Base-by-base conservation (phyloP, 2,888 invertebrate genomes). In the Schrankia costaestrigalis region DNA sequence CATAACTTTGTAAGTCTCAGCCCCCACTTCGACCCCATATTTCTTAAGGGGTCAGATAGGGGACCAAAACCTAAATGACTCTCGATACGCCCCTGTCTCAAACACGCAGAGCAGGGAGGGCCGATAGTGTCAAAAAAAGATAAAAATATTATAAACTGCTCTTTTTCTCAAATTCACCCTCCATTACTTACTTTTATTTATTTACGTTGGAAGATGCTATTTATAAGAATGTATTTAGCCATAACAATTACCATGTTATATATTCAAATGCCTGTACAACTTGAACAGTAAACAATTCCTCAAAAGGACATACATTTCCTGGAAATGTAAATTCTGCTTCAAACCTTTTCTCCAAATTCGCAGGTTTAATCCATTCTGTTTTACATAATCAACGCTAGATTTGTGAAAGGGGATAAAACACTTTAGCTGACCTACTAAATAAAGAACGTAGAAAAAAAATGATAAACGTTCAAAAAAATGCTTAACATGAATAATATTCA, bases 81-180 rank as follows among this genome's bases (percentile, higher is more conserved):
- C 76, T 81, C 73, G 70, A 78, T 76, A 74, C 82, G 75, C 84
- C 84, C 82, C 80, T 81, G 82, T 80, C 81, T 64, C 69, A 31
- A 68, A 63, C 83, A 81, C 69, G 69, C 76, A 56, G 63, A 66
- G 57, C 59, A 65, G 72, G 78, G 80, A 74, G 82, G 81, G 74
- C 70, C 67, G 87, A 88, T 87, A 87, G 80, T 84, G 87, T 88
- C 88, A 87, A 78, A 85, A 83, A 81, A 88, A 88, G 86, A 88
- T 87, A 88, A 87, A 85, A 85, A 78, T 78, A 81, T 81, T 78
- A 87, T 86, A 77, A 79, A 87, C 81, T 73, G 78, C 80, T 59
- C 62, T 73, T 81, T 71, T 76, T 68, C 60, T 35, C 35, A 44
- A 51, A 48, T 54, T 54, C 51, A 37, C 58, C 56, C 51, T 30